These are phyloP conservation scores for Actinemys pallida DNA, from an alignment of 2,113 vertebrate genomes.

Conservation along the genomic window DNA sequence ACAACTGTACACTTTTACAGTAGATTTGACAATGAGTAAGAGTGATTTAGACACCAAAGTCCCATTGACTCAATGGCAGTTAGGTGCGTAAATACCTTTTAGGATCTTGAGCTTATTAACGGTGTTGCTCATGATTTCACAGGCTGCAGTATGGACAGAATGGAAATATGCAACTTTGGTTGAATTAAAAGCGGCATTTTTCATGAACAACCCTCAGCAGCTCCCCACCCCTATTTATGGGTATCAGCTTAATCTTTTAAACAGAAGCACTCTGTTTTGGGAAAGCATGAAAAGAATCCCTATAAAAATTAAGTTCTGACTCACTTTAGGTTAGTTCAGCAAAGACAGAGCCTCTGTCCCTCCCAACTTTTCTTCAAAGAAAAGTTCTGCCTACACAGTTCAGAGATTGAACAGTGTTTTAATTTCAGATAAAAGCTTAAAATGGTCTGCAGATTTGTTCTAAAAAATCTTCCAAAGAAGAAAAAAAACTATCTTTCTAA, in stretches of 20 bases:
- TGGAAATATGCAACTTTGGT: neutral
- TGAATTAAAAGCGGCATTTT: neutral
- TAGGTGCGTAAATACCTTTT: neutral
- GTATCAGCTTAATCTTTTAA: neutral
- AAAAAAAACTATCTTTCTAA: conserved; percentile 15
- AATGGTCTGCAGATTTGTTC: neutral
- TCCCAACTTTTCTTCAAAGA: neutral
- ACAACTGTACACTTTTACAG: neutral
- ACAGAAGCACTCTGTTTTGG: neutral
- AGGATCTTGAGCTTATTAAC: neutral
- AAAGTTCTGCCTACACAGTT: neutral
- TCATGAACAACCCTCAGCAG: neutral
- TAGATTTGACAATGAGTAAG: neutral
- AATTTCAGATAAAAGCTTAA: conserved; percentile 34
- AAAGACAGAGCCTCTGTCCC: neutral
- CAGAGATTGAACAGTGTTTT: neutral
- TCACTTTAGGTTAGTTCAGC: neutral
- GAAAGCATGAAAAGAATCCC: neutral
- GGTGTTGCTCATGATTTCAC: neutral
- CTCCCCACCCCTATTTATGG: neutral
- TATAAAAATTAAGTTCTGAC: neutral
- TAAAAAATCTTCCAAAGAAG: conserved; percentile 5
- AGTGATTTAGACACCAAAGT: neutral
- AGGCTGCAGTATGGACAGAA: neutral
- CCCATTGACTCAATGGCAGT: neutral